Conservation (phyloP, 2,113 vertebrate genomes). For the Oreotrochilus melanogaster region DNA sequence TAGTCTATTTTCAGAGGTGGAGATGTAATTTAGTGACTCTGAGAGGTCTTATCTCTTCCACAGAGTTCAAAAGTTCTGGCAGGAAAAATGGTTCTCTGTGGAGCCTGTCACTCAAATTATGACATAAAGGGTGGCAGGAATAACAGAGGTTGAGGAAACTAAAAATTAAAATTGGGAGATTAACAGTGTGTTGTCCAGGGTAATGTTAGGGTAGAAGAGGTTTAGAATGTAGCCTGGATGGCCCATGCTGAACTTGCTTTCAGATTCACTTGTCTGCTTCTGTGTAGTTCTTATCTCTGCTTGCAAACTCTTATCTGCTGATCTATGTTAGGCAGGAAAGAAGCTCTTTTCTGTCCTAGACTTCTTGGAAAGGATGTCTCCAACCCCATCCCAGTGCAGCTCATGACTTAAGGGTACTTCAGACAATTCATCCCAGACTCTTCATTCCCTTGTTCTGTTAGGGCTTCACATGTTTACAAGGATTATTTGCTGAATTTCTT, state of each 20-base stretch:
- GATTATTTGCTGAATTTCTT: background rate
- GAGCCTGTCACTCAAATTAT: background rate
- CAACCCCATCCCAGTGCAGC: background rate
- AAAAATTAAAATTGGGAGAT: background rate
- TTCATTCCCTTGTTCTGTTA: background rate
- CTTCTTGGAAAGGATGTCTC: background rate
- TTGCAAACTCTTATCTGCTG: background rate
- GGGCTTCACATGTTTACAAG: rapidly evolving
- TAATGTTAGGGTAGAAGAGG: background rate
- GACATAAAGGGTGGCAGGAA: background rate
- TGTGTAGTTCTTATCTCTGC: background rate
- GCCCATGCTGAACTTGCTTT: constrained; percentile 6
- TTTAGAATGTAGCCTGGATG: background rate
- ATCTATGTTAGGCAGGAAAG: background rate
- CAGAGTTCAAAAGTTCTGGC: background rate
- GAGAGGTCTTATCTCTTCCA: background rate
- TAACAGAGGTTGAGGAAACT: background rate
- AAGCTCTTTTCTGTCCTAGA: background rate
- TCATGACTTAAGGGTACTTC: background rate
- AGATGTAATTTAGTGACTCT: background rate
- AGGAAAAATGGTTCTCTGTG: background rate
- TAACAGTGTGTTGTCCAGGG: background rate
- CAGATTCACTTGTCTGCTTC: background rate
- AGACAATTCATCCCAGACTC: background rate
- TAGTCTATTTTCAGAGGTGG: background rate